Conservation (phyloP, 2,888 invertebrate genomes). For the Apamea sordens region DNA sequence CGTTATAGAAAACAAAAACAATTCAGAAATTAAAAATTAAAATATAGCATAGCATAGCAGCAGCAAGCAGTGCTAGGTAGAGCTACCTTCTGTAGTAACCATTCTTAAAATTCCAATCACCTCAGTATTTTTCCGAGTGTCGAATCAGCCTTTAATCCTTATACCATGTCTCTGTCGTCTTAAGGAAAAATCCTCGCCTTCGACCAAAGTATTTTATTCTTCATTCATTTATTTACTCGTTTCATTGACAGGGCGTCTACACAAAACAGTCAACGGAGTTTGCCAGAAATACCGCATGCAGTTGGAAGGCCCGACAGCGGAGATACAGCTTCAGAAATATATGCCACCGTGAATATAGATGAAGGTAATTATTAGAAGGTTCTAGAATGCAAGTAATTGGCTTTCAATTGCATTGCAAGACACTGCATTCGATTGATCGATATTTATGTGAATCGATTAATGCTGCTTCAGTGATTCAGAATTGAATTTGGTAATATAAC, state of each 20-base stretch:
- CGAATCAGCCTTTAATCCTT: neutral
- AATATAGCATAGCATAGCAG: too few relatives aligned
- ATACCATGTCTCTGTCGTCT: neutral
- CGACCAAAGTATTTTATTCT: neutral
- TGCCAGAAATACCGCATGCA: slow-evolving; percentile 94
- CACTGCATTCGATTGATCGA: slow-evolving; percentile 49
- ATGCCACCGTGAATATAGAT: slow-evolving; percentile 94
- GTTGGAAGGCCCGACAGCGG: slow-evolving; percentile 92
- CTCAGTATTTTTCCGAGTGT: neutral
- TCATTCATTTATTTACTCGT: slow-evolving; percentile 14
- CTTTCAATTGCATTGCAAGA: slow-evolving; percentile 27
- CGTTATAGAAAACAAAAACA: too few relatives aligned
- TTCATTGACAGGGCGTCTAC: slow-evolving; percentile 83
- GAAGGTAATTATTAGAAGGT: slow-evolving; percentile 76
- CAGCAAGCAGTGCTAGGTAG: neutral
- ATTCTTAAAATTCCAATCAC: neutral
- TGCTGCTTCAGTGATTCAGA: slow-evolving; percentile 39
- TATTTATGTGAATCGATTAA: slow-evolving; percentile 55
- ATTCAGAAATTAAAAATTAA: too few relatives aligned
- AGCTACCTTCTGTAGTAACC: neutral
- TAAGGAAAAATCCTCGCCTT: slow-evolving; percentile 26
- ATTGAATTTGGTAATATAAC: slow-evolving; percentile 31
- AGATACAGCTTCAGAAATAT: slow-evolving; percentile 95
- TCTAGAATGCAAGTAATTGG: slow-evolving; percentile 27
- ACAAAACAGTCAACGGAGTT: slow-evolving; percentile 92